phyloP scores from a whole-genome alignment of 1,140 invertebrate genomes.

The Gryllus bimaculatus region DNA sequence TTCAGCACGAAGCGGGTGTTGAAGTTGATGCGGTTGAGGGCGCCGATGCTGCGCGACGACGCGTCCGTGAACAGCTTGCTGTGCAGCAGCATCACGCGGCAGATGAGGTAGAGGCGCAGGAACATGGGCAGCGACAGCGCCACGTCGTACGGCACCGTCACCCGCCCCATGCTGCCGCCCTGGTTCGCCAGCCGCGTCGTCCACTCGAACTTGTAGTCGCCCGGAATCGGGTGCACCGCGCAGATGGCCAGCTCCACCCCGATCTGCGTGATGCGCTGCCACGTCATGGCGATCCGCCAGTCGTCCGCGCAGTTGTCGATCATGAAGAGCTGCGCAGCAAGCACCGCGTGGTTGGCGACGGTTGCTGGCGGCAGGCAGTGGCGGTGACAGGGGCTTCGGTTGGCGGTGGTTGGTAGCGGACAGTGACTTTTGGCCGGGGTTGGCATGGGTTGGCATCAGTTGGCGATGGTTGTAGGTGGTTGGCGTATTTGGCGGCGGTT shows the following conservation, averaged over 20 bases:
- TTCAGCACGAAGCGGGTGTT: constrained; percentile 99
- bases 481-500: too few relatives aligned
- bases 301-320: constrained; percentile 99
- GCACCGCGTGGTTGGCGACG: neutral
- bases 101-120: constrained; percentile 96
- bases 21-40: constrained; percentile 99
- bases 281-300: constrained; percentile 99
- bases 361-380: too few relatives aligned
- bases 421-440: too few relatives aligned
- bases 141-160: constrained; percentile 88
- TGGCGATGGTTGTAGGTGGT: too few relatives aligned
- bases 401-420: too few relatives aligned
- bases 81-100: constrained; percentile 97
- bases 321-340: constrained; percentile 76
- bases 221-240: constrained; percentile 94
- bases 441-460: too few relatives aligned
- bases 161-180: constrained; percentile 69
- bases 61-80: constrained; percentile 99
- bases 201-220: constrained; percentile 92
- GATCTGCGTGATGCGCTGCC: constrained; percentile 89
- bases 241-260: constrained; percentile 87
- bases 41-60: constrained; percentile 78
- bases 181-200: constrained; percentile 90
- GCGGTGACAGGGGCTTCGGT: too few relatives aligned
- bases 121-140: constrained; percentile 98